Evolutionary conservation across 2,888 invertebrate genomes (phyloP).

Genomic region (Cerceris ruficornis): DNA sequence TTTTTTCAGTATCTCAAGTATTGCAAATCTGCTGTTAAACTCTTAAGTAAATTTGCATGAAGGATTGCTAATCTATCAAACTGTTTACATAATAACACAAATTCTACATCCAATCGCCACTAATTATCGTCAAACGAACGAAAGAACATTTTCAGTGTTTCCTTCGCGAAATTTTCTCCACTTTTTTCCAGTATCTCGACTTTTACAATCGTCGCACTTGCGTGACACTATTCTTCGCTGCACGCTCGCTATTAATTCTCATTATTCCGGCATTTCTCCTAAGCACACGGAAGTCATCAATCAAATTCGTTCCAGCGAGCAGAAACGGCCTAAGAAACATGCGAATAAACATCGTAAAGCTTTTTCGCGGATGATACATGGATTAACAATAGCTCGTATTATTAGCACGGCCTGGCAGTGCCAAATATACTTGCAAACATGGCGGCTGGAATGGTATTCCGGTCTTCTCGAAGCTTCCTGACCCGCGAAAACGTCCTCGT

Average conservation of each 20-base stretch:
- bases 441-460: slow-evolving; percentile 43
- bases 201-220: background rate
- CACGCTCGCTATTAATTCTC: background rate
- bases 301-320: background rate
- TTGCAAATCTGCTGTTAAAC: no score
- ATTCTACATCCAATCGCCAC: no score
- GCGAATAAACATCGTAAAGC: slow-evolving; percentile 1
- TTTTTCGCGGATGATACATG: slow-evolving; percentile 23
- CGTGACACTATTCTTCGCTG: background rate
- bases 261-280: background rate
- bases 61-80: no score
- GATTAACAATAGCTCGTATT: slow-evolving; percentile 44
- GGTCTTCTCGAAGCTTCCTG: slow-evolving; percentile 17
- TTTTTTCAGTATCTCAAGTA: no score
- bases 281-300: background rate
- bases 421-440: slow-evolving; percentile 46
- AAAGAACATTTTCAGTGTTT: no score
- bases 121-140: no score
- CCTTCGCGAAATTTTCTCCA: no score
- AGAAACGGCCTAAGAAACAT: background rate
- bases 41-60: no score
- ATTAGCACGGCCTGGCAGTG: slow-evolving; percentile 33
- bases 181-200: background rate
- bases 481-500: slow-evolving; percentile 43
- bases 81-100: no score